These are phyloP conservation scores for Cephonodes hylas DNA, from an alignment of 2,888 invertebrate species.

Conservation along the genomic window DNA sequence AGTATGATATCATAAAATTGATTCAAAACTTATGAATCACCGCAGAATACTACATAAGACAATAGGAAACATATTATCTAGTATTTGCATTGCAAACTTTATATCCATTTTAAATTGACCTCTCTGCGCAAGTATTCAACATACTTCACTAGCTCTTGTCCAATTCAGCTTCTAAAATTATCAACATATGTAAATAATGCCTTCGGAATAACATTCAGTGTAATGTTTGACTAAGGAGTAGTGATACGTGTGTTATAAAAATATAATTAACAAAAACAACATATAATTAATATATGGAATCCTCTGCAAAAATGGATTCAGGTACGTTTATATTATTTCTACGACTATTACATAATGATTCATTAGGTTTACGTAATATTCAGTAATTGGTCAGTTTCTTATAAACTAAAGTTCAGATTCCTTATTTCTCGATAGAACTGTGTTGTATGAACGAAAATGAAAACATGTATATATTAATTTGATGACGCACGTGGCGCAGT, in stretches of 20 bases:
- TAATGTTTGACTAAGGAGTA: background rate
- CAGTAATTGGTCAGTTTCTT: too few species aligned
- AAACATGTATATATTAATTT: too few species aligned
- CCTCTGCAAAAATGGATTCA: background rate
- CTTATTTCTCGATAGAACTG: too few species aligned
- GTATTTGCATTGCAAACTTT: background rate
- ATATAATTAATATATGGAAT: background rate
- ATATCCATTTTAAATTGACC: background rate
- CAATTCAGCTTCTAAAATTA: background rate
- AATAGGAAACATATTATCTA: background rate
- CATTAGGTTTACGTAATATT: too few species aligned
- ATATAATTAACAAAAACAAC: background rate
- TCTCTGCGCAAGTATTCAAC: background rate
- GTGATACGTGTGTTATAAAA: background rate
- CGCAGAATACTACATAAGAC: background rate
- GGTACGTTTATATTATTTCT: background rate
- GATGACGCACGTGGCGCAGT: too few species aligned
- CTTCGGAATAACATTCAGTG: background rate
- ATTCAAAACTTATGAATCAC: background rate
- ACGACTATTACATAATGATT: background rate
- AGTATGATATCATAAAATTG: too few species aligned
- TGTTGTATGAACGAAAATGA: too few species aligned
- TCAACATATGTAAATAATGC: slow-evolving; percentile 1
- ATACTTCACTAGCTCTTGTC: background rate
- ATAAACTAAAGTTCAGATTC: too few species aligned